A percentile compares a stretch with the other conserved stretches of the same genome.
Evolutionary conservation across 2,888 invertebrate genomes (phyloP).

Genomic region (Poecilus cupreus): DNA sequence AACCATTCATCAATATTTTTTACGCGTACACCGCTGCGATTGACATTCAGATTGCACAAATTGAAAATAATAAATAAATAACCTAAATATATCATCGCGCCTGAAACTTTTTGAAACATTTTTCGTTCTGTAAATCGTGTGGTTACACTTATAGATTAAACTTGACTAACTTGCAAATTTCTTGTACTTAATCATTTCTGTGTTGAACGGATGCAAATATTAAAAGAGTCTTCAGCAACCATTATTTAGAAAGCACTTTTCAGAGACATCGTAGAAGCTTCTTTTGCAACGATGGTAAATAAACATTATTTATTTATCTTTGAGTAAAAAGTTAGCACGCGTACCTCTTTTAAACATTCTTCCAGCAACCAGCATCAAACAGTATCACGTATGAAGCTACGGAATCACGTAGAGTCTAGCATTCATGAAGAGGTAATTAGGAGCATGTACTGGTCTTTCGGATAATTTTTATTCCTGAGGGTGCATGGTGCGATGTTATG

Average conservation of each 20-base stretch:
- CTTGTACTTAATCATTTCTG: too few relatives aligned
- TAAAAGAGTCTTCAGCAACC: too few relatives aligned
- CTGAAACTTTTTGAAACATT: neutral
- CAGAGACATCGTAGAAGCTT: neutral
- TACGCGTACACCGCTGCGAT: neutral
- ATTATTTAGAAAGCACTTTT: neutral
- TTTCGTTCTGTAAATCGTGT: too few relatives aligned
- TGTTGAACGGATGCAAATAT: too few relatives aligned
- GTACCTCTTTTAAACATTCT: neutral
- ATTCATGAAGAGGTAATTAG: neutral
- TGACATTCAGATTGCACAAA: conserved; percentile 6
- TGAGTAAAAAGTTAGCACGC: conserved; percentile 28
- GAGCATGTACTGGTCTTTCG: neutral
- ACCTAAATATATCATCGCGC: neutral
- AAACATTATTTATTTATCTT: conserved; percentile 33
- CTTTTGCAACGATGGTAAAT: neutral
- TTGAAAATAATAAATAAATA: conserved; percentile 22
- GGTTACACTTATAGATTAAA: too few relatives aligned
- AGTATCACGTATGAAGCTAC: neutral
- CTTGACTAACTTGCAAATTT: too few relatives aligned
- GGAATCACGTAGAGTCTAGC: neutral
- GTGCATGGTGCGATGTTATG: neutral
- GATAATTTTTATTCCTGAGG: conserved; percentile 32
- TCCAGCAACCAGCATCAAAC: neutral
- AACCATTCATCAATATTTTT: conserved; percentile 50